phyloP scores from a whole-genome alignment of 2,113 vertebrate species.

The Anolis sagrei region DNA sequence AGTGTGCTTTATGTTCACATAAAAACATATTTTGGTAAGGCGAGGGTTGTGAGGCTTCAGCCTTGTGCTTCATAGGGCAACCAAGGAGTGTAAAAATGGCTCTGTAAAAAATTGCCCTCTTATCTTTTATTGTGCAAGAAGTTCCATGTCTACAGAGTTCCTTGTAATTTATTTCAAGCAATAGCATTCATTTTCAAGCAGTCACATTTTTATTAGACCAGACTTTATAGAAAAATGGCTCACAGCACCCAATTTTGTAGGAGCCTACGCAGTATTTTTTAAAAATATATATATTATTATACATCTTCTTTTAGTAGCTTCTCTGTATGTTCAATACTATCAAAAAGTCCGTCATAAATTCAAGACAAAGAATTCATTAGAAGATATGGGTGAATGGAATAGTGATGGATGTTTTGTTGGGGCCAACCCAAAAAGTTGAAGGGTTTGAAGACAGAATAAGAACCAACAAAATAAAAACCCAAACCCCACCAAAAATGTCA shows the following conservation, averaged over 20 bases:
- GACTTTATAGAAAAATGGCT: slow-evolving; percentile 15
- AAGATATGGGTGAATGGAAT: slow-evolving; percentile 18
- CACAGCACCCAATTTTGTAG: not conserved
- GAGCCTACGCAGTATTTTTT: not conserved
- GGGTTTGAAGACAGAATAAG: slow-evolving; percentile 16
- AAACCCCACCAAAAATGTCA: no score
- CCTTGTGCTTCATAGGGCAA: slow-evolving; percentile 24
- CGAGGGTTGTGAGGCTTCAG: slow-evolving; percentile 7
- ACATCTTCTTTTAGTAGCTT: not conserved
- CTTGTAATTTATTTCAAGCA: slow-evolving; percentile 21
- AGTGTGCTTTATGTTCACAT: slow-evolving; percentile 20
- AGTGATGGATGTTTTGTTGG: slow-evolving; percentile 20
- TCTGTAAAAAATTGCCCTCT: not conserved
- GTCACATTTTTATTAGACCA: not conserved
- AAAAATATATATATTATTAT: not conserved
- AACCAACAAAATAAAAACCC: slow-evolving; percentile 10
- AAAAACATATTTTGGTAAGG: slow-evolving; percentile 5
- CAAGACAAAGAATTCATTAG: not conserved
- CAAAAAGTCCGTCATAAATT: not conserved
- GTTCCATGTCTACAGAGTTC: not conserved
- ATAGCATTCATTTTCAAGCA: slow-evolving; percentile 29
- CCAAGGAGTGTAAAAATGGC: slow-evolving; percentile 31
- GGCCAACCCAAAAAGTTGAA: not conserved
- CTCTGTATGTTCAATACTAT: slow-evolving; percentile 5
- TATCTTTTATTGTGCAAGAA: slow-evolving; percentile 26